A percentile compares a stretch with the other conserved stretches of the same genome.
Conservation (phyloP, 2,797 vertebrate genomes). For the Hypotaenidia okinawae region DNA sequence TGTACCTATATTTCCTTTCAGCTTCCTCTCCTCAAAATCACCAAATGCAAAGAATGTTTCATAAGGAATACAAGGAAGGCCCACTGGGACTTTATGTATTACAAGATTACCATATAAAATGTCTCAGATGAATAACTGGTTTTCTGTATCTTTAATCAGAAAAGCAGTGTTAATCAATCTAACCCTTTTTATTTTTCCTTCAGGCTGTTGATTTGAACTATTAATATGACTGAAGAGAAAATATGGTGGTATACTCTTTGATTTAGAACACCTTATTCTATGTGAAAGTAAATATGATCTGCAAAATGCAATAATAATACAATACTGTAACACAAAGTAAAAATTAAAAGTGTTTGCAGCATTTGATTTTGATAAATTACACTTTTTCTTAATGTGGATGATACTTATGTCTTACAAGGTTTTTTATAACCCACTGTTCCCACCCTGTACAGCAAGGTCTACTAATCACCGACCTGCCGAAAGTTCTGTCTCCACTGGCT, state of each 20-base stretch:
- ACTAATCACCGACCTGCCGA: slow-evolving; percentile 87
- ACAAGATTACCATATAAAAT: background rate
- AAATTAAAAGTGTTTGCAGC: background rate
- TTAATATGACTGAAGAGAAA: background rate
- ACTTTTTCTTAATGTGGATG: background rate
- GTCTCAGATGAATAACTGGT: background rate
- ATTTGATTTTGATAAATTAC: background rate
- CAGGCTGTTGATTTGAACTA: background rate
- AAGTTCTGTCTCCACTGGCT: slow-evolving; percentile 88
- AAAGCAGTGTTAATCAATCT: background rate
- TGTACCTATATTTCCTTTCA: background rate
- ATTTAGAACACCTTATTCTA: background rate
- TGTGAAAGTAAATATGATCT: background rate
- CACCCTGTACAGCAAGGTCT: slow-evolving; percentile 84
- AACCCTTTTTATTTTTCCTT: background rate
- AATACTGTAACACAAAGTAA: background rate
- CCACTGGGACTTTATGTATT: background rate
- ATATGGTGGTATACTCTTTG: background rate
- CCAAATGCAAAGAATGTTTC: background rate
- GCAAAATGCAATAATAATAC: background rate
- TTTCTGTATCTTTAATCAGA: slow-evolving; percentile 15
- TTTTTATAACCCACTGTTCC: slow-evolving; percentile 65
- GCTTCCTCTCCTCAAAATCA: background rate
- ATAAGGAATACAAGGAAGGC: background rate
- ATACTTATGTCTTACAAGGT: background rate